Percentiles rank a stretch among this genome's conserved stretches.
These are phyloP conservation scores for Clunio marinus DNA, from an alignment of 2,888 invertebrate species.

Conservation along the genomic window DNA sequence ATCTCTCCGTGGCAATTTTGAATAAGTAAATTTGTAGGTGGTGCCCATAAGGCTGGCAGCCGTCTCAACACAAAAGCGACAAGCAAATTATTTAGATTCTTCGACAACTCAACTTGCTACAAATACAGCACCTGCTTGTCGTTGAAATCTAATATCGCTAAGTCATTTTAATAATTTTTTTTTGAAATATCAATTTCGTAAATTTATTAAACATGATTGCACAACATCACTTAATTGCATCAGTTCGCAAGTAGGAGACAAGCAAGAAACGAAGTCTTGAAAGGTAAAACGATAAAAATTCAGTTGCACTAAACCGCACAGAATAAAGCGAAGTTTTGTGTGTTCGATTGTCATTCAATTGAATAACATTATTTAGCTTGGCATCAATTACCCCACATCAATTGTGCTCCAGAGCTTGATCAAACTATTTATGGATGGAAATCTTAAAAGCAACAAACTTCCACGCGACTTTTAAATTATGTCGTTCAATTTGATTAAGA, in stretches of 20 bases:
- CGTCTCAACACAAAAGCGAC: not conserved
- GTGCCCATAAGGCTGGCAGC: not conserved
- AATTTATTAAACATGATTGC: no score
- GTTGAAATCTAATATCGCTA: not conserved
- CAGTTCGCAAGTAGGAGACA: not conserved
- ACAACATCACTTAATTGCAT: not conserved
- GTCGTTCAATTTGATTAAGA: no score
- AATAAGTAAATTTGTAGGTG: not conserved
- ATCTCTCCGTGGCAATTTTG: not conserved
- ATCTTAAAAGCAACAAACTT: no score
- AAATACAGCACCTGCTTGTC: not conserved
- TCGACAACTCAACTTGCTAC: not conserved
- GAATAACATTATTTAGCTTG: not conserved
- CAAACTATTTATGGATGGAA: not conserved
- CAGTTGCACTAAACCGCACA: not conserved
- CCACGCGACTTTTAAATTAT: no score
- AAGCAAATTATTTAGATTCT: no score
- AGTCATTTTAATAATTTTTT: not conserved
- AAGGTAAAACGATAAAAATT: not conserved
- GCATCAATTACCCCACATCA: conserved; percentile 18
- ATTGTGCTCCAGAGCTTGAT: not conserved
- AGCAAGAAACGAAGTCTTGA: not conserved
- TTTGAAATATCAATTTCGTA: no score
- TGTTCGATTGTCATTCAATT: not conserved
- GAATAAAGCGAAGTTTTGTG: not conserved